Base-by-base conservation (phyloP, 2,888 invertebrate species). In the Syrista parreyssii region DNA sequence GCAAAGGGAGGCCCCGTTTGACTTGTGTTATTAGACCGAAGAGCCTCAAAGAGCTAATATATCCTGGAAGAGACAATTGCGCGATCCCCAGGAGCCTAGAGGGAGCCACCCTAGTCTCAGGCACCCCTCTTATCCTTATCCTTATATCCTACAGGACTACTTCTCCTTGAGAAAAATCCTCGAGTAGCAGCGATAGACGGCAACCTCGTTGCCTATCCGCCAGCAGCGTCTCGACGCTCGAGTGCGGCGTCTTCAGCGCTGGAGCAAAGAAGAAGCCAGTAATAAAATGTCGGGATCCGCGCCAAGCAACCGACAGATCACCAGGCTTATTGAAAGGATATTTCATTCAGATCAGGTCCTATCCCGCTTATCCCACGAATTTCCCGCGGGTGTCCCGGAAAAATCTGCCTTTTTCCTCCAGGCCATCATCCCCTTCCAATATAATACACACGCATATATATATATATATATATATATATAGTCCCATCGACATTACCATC, bases 261-360 rank as follows among this genome's bases (percentile, higher is more conserved):
- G 55, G 23, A 23, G 55, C 23, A 72, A 73, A 78, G 32, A n/a
- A 75, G 73, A 75, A 68, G 36, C 84, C 83, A 84, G 89, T 90
- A 90, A 91, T 91, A 91, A 91, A 91, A 90, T 87, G 88, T 90
- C 89, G 88, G 86, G 85, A 89, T 88, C 86, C 84, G 88, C 87
- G 89, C 87, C 88, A 88, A 89, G 85, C 88, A 85, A 86, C 86
- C 89, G 89, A 89, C 89, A 87, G 89, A 91, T 91, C 89, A 88
- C 88, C 86, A 77, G 83, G 88, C 89, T 91, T 91, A 91, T 91
- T 90, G 91, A 90, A 91, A 90, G 89, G 88, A 91, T 90, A 90
- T 90, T 90, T 90, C 90, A 90, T 89, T 86, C 88, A 86, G 85
- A 84, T 86, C 85, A 87, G 84, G 85, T 86, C 85, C 87, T 82